Evolutionary conservation across 2,888 invertebrate species (phyloP).

Genomic region (Mimumesa dahlbomi): DNA sequence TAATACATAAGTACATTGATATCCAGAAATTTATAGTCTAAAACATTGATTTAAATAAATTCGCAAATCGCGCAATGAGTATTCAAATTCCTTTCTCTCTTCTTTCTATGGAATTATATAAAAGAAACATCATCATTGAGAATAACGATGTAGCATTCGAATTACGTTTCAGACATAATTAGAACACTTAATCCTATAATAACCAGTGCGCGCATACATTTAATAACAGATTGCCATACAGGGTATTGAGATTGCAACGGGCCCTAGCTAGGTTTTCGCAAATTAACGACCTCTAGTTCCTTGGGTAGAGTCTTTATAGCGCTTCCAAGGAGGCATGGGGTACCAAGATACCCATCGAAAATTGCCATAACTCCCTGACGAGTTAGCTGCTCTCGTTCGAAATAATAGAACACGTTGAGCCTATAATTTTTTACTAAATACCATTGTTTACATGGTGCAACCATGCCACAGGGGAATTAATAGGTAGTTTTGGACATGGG

Average conservation of each 20-base stretch:
- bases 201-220: slow-evolving; percentile 38
- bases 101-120: no score
- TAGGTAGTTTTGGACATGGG: neutral
- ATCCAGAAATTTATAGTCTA: no score
- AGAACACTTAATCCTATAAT: slow-evolving; percentile 41
- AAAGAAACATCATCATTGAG: no score
- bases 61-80: no score
- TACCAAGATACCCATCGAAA: slow-evolving; percentile 63
- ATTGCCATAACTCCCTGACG: slow-evolving; percentile 57
- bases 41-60: no score
- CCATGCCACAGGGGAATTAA: no score
- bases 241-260: slow-evolving; percentile 56
- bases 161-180: slow-evolving; percentile 36
- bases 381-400: slow-evolving; percentile 29
- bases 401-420: slow-evolving; percentile 29
- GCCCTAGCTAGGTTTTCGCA: slow-evolving; percentile 28
- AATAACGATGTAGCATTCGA: neutral
- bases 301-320: neutral
- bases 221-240: slow-evolving; percentile 41
- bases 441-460: no score
- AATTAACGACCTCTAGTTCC: slow-evolving; percentile 42
- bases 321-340: slow-evolving; percentile 26
- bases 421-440: slow-evolving; percentile 72
- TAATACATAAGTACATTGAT: no score
- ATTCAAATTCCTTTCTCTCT: no score